Percentiles rank a stretch among this genome's conserved stretches.
Conservation (phyloP, 2,113 vertebrate genomes). For the Mellivora capensis region DNA sequence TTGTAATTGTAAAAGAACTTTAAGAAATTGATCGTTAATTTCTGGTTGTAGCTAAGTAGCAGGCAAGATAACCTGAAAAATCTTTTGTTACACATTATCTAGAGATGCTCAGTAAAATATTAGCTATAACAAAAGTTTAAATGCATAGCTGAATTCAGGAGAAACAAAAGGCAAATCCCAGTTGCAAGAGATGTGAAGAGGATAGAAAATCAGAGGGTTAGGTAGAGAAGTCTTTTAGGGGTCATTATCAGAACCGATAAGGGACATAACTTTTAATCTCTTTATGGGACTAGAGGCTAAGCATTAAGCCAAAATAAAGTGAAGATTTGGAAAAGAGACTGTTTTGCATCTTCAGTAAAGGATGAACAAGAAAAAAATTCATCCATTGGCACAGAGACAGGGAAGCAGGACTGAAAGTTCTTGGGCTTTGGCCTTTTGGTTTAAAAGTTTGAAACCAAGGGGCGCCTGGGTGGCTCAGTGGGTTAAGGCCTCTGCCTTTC, state of each 20-base stretch:
- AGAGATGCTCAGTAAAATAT: neutral
- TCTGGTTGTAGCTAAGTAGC: neutral
- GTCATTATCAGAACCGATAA: neutral
- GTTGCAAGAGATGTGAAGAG: neutral
- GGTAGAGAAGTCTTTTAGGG: neutral
- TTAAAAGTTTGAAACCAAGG: neutral
- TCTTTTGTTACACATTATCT: neutral
- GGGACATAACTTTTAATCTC: neutral
- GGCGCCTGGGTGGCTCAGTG: too few relatives aligned
- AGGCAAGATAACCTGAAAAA: neutral
- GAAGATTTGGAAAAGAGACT: neutral
- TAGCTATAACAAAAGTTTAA: neutral
- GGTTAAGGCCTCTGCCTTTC: too few relatives aligned
- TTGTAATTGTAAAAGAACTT: neutral
- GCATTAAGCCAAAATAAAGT: neutral
- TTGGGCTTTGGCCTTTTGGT: neutral
- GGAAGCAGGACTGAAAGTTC: neutral
- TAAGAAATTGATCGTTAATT: neutral
- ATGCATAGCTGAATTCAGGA: neutral
- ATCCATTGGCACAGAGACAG: neutral
- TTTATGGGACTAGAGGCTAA: neutral
- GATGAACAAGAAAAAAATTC: neutral
- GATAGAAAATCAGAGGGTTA: neutral
- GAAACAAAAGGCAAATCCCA: neutral
- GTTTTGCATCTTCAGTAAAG: neutral